Base-by-base conservation (phyloP, 2,888 invertebrate species). In the Pristionchus maxplancki region DNA sequence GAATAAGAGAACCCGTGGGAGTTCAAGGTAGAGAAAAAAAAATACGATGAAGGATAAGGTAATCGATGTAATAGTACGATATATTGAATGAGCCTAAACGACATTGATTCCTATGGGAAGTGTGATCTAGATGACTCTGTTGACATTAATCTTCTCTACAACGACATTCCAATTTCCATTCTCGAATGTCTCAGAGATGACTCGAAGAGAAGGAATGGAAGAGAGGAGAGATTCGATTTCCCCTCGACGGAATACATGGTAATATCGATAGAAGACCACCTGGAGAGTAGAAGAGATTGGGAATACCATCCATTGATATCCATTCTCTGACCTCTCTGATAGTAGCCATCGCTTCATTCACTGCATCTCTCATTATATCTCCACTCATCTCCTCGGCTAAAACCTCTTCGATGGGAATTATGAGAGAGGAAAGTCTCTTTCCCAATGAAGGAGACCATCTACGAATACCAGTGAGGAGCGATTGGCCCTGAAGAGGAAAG, bases 91-190 rank as follows among this genome's bases (percentile, higher is more conserved):
- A 40, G 24, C n/a, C 74, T 78, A 78, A 64, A 78, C 74, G 11
- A 78, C n/a, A 44, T 71, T 78, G 44, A 24, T 44, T 78, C 40
- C 44, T 78, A 44, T 78, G 24, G n/a, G 44, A 31, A 78, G 24
- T 44, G n/a, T 6, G 13, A 8, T 50, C 82, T 82, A 82, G 6
- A 82, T 37, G 37, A 82, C 17, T 34, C 28, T 48, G 34, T 53
- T 82, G 34, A 53, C 34, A 53, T 82, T 28, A 9, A 82, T 53
- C 44, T 84, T 84, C 48, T 87, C 78, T 13, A 87, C 87, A n/a
- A 87, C n/a, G 13, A 87, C 78, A 87, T 87, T 87, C 87, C 87
- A 87, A 87, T 87, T 87, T 1, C 87, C 87, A 48, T 87, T 87
- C n/a, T 87, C 87, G 40, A 87, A 87, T 17, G 53, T 58, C 17